Evolutionary conservation across 2,113 vertebrate species (phyloP).

Genomic region (Aythya baeri): DNA sequence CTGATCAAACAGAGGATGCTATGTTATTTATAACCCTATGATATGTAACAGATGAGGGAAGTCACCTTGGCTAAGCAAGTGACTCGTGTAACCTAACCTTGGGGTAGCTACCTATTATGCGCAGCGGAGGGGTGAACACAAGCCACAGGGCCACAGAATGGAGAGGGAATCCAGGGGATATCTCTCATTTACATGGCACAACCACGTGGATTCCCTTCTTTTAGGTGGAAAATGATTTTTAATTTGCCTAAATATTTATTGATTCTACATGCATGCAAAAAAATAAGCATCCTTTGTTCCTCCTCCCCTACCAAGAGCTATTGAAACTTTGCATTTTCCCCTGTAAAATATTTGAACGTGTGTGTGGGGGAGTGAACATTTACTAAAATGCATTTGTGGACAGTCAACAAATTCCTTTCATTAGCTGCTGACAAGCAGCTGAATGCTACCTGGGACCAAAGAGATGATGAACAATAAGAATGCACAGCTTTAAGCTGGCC

Average conservation of each 20-base stretch:
- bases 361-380: not conserved
- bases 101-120: not conserved
- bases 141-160: not conserved
- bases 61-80: conserved; percentile 59
- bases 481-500: not conserved
- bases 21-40: conserved; percentile 46
- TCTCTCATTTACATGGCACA: not conserved
- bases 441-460: not conserved
- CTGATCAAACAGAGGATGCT: not conserved
- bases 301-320: not conserved
- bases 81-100: conserved; percentile 44
- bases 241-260: not conserved
- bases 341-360: not conserved
- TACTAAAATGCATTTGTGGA: not conserved
- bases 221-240: not conserved
- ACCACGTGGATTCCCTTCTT: not conserved
- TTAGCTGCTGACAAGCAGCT: not conserved
- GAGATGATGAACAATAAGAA: not conserved
- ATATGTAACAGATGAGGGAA: conserved; percentile 59
- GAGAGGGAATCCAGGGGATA: accelerated
- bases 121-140: not conserved
- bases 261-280: not conserved
- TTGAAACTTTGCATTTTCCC: not conserved
- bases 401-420: not conserved
- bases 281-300: not conserved